Percentiles rank a stretch among this genome's conserved stretches.
These are phyloP conservation scores for Lethenteron camtschaticum DNA, from an alignment of 2,113 vertebrate genomes.

Conservation along the genomic window DNA sequence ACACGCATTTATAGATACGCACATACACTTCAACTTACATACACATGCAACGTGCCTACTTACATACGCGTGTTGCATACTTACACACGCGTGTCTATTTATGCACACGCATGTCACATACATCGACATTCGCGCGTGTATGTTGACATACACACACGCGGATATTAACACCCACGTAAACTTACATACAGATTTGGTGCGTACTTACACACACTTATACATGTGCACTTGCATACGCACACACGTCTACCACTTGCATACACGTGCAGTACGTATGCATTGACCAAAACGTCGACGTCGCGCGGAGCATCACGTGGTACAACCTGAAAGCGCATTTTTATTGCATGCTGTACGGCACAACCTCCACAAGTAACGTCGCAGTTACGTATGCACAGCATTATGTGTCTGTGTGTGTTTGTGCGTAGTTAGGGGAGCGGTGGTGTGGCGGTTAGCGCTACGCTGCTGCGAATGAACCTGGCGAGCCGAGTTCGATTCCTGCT, in stretches of 20 bases:
- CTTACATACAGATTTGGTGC: background rate
- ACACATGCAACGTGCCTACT: background rate
- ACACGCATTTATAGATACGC: background rate
- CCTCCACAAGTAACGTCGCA: no score
- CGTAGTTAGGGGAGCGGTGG: no score
- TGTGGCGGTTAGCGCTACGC: no score
- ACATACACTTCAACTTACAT: background rate
- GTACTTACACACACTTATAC: background rate
- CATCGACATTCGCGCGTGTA: background rate
- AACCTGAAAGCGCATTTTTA: no score
- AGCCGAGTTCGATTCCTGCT: no score
- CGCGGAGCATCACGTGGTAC: no score
- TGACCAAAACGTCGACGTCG: no score
- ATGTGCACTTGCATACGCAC: background rate
- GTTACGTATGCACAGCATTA: no score
- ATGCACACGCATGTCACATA: background rate
- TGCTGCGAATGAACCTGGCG: no score
- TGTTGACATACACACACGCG: background rate
- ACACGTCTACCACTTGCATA: background rate
- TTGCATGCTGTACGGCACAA: no score
- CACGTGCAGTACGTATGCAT: background rate
- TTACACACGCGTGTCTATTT: background rate
- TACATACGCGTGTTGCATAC: background rate
- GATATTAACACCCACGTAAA: background rate
- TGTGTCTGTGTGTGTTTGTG: no score